phyloP scores from a whole-genome alignment of 2,888 invertebrate species.

The Parnassius orleans region DNA sequence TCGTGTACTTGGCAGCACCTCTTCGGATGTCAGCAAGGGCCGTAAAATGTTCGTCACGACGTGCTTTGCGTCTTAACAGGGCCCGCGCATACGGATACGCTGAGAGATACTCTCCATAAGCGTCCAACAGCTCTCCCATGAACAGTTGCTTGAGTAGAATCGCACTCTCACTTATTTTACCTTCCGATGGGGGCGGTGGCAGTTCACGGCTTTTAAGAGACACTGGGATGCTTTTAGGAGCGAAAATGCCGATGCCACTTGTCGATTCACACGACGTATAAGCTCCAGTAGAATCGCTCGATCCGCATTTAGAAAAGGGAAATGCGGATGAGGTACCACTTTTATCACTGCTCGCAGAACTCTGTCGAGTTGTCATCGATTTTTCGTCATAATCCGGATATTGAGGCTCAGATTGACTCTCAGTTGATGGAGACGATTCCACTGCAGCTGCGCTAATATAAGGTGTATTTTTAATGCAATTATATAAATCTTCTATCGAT shows the following conservation, averaged over 20 bases:
- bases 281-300: slow-evolving; percentile 70
- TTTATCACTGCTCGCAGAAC: slow-evolving; percentile 73
- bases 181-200: slow-evolving; percentile 59
- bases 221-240: slow-evolving; percentile 60
- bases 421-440: slow-evolving; percentile 70
- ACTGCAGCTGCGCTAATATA: slow-evolving; percentile 63
- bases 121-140: slow-evolving; percentile 83
- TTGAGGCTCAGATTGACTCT: slow-evolving; percentile 68
- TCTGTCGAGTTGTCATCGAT: slow-evolving; percentile 64
- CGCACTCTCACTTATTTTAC: slow-evolving; percentile 61
- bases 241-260: slow-evolving; percentile 68
- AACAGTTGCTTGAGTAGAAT: slow-evolving; percentile 81
- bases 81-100: slow-evolving; percentile 82
- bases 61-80: slow-evolving; percentile 82
- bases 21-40: slow-evolving; percentile 84
- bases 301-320: slow-evolving; percentile 76
- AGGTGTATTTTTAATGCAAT: slow-evolving; percentile 73
- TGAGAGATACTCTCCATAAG: slow-evolving; percentile 84
- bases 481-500: slow-evolving; percentile 75
- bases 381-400: slow-evolving; percentile 71
- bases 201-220: slow-evolving; percentile 64
- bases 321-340: slow-evolving; percentile 74
- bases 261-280: slow-evolving; percentile 75
- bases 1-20: slow-evolving; percentile 83
- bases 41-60: slow-evolving; percentile 84